A percentile compares a stretch with the other conserved stretches of the same genome.
These are phyloP conservation scores for Carassius carassius DNA, from an alignment of 2,113 vertebrate genomes.

Conservation along the genomic window DNA sequence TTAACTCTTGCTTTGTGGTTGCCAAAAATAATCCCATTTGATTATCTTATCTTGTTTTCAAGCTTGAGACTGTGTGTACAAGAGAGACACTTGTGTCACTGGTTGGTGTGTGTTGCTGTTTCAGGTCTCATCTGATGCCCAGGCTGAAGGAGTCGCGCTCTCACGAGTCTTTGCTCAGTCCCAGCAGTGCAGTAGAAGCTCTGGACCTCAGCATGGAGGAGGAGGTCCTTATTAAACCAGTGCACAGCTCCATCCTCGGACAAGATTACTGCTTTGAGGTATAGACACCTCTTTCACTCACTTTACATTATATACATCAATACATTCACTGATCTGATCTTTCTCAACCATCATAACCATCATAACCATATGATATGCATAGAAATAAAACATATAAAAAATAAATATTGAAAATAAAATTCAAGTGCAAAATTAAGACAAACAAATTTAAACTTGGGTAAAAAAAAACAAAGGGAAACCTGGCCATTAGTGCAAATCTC, in stretches of 20 bases:
- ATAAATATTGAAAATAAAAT: too few species aligned
- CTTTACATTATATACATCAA: neutral
- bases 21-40: neutral
- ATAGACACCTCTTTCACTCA: neutral
- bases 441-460: too few species aligned
- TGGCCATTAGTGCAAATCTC: too few species aligned
- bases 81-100: neutral
- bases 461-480: too few species aligned
- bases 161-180: constrained; percentile 98
- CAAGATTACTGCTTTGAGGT: constrained; percentile 99
- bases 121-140: constrained; percentile 99
- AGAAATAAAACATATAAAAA: too few species aligned
- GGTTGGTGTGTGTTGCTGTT: constrained; percentile 31
- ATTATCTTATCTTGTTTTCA: neutral
- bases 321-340: neutral
- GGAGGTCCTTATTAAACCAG: constrained; percentile 94
- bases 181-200: constrained; percentile 94
- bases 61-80: neutral
- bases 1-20: neutral
- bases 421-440: too few species aligned
- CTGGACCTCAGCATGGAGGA: constrained; percentile 99
- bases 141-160: constrained; percentile 99
- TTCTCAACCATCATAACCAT: neutral
- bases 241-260: constrained; percentile 97
- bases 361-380: too few species aligned